Percentiles rank a stretch among this genome's conserved stretches.
Evolutionary conservation across 2,797 vertebrate species (phyloP).

Genomic region (Pipistrellus nathusii): DNA sequence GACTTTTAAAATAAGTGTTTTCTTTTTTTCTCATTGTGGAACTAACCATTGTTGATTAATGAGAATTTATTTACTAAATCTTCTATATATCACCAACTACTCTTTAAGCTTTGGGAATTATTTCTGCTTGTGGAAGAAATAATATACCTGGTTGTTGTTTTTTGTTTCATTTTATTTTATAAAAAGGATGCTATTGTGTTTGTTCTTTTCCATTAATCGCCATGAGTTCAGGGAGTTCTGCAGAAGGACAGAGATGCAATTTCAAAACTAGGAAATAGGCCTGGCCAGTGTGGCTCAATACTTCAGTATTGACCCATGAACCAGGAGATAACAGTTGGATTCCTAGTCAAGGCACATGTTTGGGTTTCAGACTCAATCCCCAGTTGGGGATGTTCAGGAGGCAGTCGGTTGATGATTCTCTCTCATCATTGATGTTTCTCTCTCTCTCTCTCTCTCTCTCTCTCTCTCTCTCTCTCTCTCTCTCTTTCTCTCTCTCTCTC

Average conservation of each 20-base stretch:
- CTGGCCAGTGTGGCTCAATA: no score
- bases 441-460: no score
- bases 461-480: no score
- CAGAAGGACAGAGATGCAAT: not conserved
- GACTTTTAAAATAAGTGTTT: not conserved
- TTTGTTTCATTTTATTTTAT: not conserved
- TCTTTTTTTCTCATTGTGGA: not conserved
- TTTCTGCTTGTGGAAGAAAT: not conserved
- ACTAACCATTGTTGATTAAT: not conserved
- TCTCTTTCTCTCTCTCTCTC: no score
- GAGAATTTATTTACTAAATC: not conserved
- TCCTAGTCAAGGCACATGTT: no score
- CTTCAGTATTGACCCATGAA: no score
- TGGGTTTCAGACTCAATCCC: no score
- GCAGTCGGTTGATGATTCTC: no score
- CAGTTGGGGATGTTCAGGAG: no score
- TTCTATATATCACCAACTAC: conserved; percentile 28
- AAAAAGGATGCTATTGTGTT: not conserved
- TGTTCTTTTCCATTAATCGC: not conserved
- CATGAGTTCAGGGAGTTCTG: not conserved
- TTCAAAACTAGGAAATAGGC: not conserved
- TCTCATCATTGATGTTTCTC: no score
- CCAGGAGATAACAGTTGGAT: no score
- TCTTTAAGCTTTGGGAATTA: not conserved
- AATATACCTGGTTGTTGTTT: not conserved